Evolutionary conservation across 1,140 invertebrate genomes (phyloP), one percentile per base, ranked within the genome.

Genomic region (Drosophila ficusphila): DNA sequence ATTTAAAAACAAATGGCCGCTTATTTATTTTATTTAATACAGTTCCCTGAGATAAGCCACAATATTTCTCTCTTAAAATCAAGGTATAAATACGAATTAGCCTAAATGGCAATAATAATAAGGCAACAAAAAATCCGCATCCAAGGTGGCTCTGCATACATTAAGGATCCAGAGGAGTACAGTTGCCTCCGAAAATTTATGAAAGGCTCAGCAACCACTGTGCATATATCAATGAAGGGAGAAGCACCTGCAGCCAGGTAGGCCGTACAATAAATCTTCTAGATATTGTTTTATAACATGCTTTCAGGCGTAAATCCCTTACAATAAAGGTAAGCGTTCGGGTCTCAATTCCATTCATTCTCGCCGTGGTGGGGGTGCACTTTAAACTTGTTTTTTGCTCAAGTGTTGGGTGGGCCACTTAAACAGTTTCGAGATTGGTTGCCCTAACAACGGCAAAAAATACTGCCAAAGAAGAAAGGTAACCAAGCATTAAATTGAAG

Each of bases 401-500:
- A 49, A 86, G 77, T 65, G 60, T 47, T 68, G 47, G 44, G 49
- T 65, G 65, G 42, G 56, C 68, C 77, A 77, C 77, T 86, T 53
- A 60, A 77, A 77, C 46, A 68, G 67, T 86, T 81, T 69, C 39
- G 29, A 77, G 68, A 67, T 72, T 73, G 65, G 68, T 81, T 73
- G 34, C 48, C 60, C 21, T 18, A 65, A 38, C 67, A 58, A 51
- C 54, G 46, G 41, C 41, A 21, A 9, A n/a, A 23, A 46, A 44
- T 33, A 46, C 31, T 16, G 25, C 14, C 25, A 27, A 75, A 49
- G 47, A 54, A 73, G 61, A 70, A 76, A 86, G 82, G 82, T 88
- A 88, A 78, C 82, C 69, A 88, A 75, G 82, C 83, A 88, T 82
- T 76, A 88, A 88, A 82, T 88, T 88, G 65, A 88, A 77, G 68